Conservation (phyloP, 1,140 invertebrate genomes). For the Drosophila littoralis region DNA sequence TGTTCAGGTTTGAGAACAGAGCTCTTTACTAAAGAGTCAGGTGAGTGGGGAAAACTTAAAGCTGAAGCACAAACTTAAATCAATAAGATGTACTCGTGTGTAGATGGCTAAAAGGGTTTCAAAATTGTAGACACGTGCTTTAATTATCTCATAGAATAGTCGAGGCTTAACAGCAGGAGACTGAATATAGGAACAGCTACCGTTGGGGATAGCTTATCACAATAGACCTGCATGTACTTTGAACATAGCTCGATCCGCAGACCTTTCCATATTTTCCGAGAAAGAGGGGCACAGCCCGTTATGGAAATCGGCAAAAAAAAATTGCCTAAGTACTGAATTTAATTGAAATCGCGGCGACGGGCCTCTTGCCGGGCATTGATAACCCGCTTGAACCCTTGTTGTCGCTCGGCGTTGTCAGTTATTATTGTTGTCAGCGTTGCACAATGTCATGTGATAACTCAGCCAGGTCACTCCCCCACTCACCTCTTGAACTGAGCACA, state of each 20-base stretch:
- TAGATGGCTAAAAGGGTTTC: too few species aligned
- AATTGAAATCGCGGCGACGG: conserved; percentile 47
- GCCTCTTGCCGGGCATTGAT: conserved; percentile 44
- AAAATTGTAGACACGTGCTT: neutral
- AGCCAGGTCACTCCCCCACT: conserved; percentile 14
- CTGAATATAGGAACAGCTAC: conserved; percentile 20
- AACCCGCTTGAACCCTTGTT: conserved; percentile 40
- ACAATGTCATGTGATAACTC: conserved; percentile 33
- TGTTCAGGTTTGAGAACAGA: neutral
- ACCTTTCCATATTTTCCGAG: conserved; percentile 57
- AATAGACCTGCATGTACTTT: conserved; percentile 51
- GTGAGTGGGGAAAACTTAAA: neutral
- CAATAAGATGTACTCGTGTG: neutral
- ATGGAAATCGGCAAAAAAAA: conserved; percentile 38
- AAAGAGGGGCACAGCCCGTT: conserved; percentile 47
- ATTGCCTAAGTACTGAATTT: conserved; percentile 38
- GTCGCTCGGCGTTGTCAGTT: conserved; percentile 15
- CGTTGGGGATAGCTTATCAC: conserved; percentile 49
- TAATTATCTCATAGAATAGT: conserved; percentile 1
- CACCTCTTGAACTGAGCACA: conserved; percentile 5
- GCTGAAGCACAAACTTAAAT: neutral
- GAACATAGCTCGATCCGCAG: conserved; percentile 37
- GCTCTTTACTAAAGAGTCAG: neutral
- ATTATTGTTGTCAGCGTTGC: conserved; percentile 4
- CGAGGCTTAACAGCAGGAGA: conserved; percentile 43